Evolutionary conservation across 2,888 invertebrate species (phyloP).

Genomic region (Tipula lateralis): DNA sequence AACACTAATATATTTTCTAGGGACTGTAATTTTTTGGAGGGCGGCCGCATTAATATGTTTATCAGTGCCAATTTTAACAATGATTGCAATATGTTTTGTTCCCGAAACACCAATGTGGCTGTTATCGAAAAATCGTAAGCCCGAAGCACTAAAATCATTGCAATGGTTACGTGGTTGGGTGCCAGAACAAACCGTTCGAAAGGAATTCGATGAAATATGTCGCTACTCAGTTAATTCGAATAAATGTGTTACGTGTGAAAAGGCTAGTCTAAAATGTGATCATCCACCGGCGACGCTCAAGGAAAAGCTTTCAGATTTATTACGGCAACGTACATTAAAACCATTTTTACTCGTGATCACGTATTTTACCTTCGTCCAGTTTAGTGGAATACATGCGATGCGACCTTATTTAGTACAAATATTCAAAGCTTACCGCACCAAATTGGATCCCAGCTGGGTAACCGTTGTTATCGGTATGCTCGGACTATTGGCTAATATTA

Average conservation of each 20-base stretch:
- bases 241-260: slow-evolving; percentile 36
- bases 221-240: slow-evolving; percentile 36
- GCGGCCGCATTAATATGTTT: slow-evolving; percentile 53
- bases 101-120: slow-evolving; percentile 59
- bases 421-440: slow-evolving; percentile 46
- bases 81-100: slow-evolving; percentile 53
- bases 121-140: slow-evolving; percentile 53
- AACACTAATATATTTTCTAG: slow-evolving; percentile 53
- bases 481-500: slow-evolving; percentile 48
- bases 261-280: slow-evolving; percentile 36
- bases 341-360: slow-evolving; percentile 53
- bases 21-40: slow-evolving; percentile 53
- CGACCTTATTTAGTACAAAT: slow-evolving; percentile 56
- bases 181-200: slow-evolving; percentile 35
- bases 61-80: slow-evolving; percentile 51
- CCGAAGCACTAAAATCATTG: slow-evolving; percentile 53
- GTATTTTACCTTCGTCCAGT: slow-evolving; percentile 53
- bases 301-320: slow-evolving; percentile 43
- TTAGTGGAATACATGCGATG: slow-evolving; percentile 52
- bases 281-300: slow-evolving; percentile 42
- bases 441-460: slow-evolving; percentile 48
- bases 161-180: slow-evolving; percentile 52
- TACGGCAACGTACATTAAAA: slow-evolving; percentile 53
- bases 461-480: slow-evolving; percentile 53
- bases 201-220: slow-evolving; percentile 37